Evolutionary conservation across 2,113 vertebrate genomes (phyloP).

Genomic region (Xenopus laevis): DNA sequence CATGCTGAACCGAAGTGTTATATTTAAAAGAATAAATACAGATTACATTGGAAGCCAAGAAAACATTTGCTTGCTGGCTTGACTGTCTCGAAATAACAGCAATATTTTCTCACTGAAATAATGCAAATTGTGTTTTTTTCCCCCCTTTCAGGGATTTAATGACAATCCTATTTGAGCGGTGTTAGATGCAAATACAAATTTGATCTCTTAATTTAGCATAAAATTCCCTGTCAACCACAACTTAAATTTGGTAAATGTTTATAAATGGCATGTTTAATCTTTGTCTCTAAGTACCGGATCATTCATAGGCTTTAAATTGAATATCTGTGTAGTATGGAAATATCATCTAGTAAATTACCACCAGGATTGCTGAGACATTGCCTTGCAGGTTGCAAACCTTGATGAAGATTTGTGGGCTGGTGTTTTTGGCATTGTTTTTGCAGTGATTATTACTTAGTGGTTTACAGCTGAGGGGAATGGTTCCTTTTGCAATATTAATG

Average conservation of each 20-base stretch:
- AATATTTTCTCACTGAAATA: slow-evolving; percentile 53
- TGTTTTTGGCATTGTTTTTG: too few species aligned
- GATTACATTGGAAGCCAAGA: background rate
- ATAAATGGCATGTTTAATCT: slow-evolving; percentile 56
- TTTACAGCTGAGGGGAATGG: too few species aligned
- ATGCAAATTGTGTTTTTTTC: slow-evolving; percentile 55
- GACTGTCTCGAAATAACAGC: slow-evolving; percentile 54
- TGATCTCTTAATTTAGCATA: slow-evolving; percentile 56
- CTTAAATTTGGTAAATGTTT: slow-evolving; percentile 60
- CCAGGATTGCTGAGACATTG: background rate
- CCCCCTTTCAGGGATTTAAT: slow-evolving; percentile 59
- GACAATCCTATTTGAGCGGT: slow-evolving; percentile 59
- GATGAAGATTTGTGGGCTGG: too few species aligned
- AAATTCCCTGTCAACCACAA: slow-evolving; percentile 54
- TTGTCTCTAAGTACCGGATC: slow-evolving; percentile 44
- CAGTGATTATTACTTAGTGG: too few species aligned
- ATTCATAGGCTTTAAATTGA: slow-evolving; percentile 18
- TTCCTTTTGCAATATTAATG: too few species aligned
- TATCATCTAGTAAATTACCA: slow-evolving; percentile 26
- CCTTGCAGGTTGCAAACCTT: background rate
- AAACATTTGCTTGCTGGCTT: slow-evolving; percentile 33
- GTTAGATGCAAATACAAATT: slow-evolving; percentile 48
- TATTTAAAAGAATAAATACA: background rate
- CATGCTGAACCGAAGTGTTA: too few species aligned
- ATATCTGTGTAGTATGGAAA: slow-evolving; percentile 37